phyloP scores from a whole-genome alignment of 2,113 vertebrate species.

The Hiodon tergisus region DNA sequence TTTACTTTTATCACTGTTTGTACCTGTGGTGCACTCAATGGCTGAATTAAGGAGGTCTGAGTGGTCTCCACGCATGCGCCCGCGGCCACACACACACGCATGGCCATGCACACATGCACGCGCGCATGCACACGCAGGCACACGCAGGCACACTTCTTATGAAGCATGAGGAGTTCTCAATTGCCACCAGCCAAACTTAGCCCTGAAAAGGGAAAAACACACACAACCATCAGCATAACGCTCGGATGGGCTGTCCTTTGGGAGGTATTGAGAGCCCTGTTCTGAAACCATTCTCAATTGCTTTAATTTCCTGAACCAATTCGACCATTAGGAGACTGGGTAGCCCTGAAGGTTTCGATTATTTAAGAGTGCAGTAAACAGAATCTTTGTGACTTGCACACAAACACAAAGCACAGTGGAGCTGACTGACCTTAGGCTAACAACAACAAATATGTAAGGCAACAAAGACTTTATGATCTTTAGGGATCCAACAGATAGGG shows the following conservation, averaged over 20 bases:
- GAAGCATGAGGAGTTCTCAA: constrained; percentile 53
- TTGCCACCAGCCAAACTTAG: constrained; percentile 30
- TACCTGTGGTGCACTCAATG: background rate
- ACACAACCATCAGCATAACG: constrained; percentile 19
- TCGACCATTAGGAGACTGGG: too few species aligned
- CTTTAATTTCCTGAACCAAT: too few species aligned
- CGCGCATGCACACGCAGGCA: constrained; percentile 8
- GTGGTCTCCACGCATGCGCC: constrained; percentile 28
- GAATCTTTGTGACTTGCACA: constrained; percentile 32
- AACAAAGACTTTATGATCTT: background rate
- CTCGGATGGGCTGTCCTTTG: too few species aligned
- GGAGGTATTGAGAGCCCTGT: background rate
- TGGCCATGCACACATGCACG: too few species aligned
- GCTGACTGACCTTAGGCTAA: constrained; percentile 19
- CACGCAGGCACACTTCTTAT: constrained; percentile 53
- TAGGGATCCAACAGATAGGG: constrained; percentile 15
- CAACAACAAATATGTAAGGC: constrained; percentile 38
- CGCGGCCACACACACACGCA: constrained; percentile 22
- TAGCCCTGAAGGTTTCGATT: background rate
- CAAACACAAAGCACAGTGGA: constrained; percentile 27
- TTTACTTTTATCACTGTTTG: constrained; percentile 26
- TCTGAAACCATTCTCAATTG: too few species aligned
- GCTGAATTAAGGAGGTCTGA: background rate
- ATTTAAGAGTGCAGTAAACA: constrained; percentile 38
- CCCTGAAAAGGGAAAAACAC: constrained; percentile 37